Base-by-base conservation (phyloP, 2,797 vertebrate genomes). In the Microcaecilia unicolor region DNA sequence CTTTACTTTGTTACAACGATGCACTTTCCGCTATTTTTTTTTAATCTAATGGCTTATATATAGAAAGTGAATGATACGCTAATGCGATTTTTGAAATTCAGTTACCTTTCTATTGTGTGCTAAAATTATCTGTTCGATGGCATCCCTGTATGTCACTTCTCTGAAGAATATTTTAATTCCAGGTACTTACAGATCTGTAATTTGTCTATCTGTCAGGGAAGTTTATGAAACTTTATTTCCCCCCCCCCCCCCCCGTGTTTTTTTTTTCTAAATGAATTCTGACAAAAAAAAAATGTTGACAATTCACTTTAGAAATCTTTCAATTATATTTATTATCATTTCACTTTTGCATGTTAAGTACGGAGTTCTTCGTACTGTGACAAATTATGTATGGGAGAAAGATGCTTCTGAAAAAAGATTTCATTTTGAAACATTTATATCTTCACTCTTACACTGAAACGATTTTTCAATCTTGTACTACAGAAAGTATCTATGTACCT, bases 1-100 rank as follows among this genome's bases (percentile, higher is more conserved):
- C 83, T 83, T 83, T 80, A 83, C 77, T 85, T 83, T 85, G 81
- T 85, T 84, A 84, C 76, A 79, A n/a, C 61, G 81, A 78, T 84
- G 61, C 81, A 84, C 85, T 85, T 85, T 82, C 71, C 70, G 78
- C 74, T 80, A 78, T 78, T 55, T 50, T n/a, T n/a, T n/a, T n/a
- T n/a, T n/a, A n/a, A 67, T 79, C 75, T 85, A 84, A 85, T 85
- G 75, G 83, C 69, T 79, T 75, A 73, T 65, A 74, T 71, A 65
- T 66, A 59, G 76, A 72, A 81, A 83, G 81, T 82, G 76, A 83
- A 81, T 82, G 76, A 79, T 80, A 75, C 70, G 68, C 76, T 83
- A 83, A 83, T 83, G 83, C 70, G 70, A 82, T 84, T 84, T 85
- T 76, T 83, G 70, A 81, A 85, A 82, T 80, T 82, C 76, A 71